Evolutionary conservation across 2,888 invertebrate genomes (phyloP), one percentile per base, ranked within the genome.

Genomic region (Eristalis arbustorum): DNA sequence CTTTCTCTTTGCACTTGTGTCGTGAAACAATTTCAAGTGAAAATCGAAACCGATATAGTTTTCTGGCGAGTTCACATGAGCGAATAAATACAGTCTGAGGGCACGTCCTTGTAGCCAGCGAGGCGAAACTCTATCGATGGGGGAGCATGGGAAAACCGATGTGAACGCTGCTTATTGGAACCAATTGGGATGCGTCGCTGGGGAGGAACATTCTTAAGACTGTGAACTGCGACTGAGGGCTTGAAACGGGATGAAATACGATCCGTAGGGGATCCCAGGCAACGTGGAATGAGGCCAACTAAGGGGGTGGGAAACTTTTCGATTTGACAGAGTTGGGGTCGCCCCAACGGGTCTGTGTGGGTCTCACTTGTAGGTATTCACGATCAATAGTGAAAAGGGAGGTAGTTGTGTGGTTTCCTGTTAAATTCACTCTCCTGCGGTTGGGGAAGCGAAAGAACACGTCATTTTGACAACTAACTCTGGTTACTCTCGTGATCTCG

Each of bases 21-120:
- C 25, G 11, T 59, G 59, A n/a, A 68, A 56, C 61, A 61, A 67
- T 68, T 59, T 68, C 23, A 22, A 56, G 56, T 59, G 42, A 63
- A 74, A 74, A 56, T 62, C 37, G 68, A 76, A 76, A 76, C 68
- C 68, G 76, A 76, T 76, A 14, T 68, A 23, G 66, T 61, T 75
- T 57, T 64, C 10, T 62, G 57, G 59, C 62, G 25, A 49, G 34
- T 68, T 34, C 68, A 61, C 68, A 61, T 68, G 77, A 83, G 73
- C 73, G 77, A 14, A 67, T 63, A 82, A 82, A 82, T 66, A 72
- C 67, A 73, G 61, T 67, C 67, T 67, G 71, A 40, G 49, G 40
- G 68, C 37, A 67, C 71, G 71, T 76, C 64, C 22, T 49, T 71
- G 69, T 28, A 56, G 59, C 59, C 49, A 37, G 34, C 40, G 25